Evolutionary conservation across 2,888 invertebrate species (phyloP).

Genomic region (Cremastinae sp.): DNA sequence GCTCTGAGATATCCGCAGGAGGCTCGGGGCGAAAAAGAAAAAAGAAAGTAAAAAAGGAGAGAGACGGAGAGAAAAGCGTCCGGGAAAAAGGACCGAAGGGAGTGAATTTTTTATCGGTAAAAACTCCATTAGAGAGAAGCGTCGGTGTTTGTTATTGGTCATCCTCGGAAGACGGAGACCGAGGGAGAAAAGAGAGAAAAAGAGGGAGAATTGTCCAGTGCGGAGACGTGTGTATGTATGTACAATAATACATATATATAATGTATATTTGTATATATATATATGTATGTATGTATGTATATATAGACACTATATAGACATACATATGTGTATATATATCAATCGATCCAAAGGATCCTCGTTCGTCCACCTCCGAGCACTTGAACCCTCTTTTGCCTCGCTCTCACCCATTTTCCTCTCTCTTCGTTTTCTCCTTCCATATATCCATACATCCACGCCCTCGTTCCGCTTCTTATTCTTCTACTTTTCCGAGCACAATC

Average conservation of each 20-base stretch:
- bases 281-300: too few relatives aligned
- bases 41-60: constrained; percentile 58
- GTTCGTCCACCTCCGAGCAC: constrained; percentile 54
- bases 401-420: constrained; percentile 41
- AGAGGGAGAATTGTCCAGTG: constrained; percentile 72
- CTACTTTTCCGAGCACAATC: constrained; percentile 31
- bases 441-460: constrained; percentile 53
- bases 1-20: constrained; percentile 44
- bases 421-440: constrained; percentile 27
- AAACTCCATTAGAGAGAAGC: constrained; percentile 79
- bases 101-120: constrained; percentile 80
- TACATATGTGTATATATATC: constrained; percentile 65
- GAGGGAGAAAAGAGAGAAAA: constrained; percentile 26
- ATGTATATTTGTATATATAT: too few relatives aligned
- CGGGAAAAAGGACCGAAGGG: constrained; percentile 70
- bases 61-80: constrained; percentile 57
- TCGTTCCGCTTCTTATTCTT: constrained; percentile 43
- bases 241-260: too few relatives aligned
- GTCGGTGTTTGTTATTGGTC: constrained; percentile 79
- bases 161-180: constrained; percentile 72
- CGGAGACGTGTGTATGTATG: constrained; percentile 66
- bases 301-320: too few relatives aligned
- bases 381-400: constrained; percentile 64
- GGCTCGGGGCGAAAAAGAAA: constrained; percentile 57
- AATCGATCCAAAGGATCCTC: constrained; percentile 75